These are phyloP conservation scores for Lacerta bilineata DNA, from an alignment of 2,797 vertebrate genomes.

Conservation along the genomic window DNA sequence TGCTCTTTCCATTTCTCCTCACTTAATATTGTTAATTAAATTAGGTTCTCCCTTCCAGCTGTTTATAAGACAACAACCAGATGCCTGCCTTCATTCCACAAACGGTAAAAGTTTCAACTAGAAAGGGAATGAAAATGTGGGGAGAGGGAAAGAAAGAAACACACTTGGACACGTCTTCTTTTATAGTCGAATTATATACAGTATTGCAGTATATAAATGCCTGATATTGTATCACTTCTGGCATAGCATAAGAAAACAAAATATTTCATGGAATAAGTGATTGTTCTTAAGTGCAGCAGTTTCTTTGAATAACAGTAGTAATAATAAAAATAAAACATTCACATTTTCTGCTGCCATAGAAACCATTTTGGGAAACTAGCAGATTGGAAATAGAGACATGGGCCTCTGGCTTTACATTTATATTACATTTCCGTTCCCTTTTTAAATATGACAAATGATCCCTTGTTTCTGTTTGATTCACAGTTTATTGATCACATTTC, in stretches of 20 bases:
- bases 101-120: conserved; percentile 46
- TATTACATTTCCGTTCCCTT: conserved; percentile 53
- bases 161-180: background rate
- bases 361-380: conserved; percentile 64
- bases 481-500: conserved; percentile 35
- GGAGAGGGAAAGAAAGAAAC: background rate
- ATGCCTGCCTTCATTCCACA: conserved; percentile 36
- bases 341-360: conserved; percentile 71
- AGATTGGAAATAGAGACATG: conserved; percentile 63
- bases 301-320: conserved; percentile 35
- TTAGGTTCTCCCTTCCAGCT: conserved; percentile 49
- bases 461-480: conserved; percentile 48
- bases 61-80: conserved; percentile 52
- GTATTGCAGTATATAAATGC: conserved; percentile 22
- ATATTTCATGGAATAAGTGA: conserved; percentile 60
- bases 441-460: conserved; percentile 57
- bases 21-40: conserved; percentile 62
- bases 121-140: conserved; percentile 16
- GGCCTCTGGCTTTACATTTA: conserved; percentile 59
- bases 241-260: conserved; percentile 57
- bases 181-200: conserved; percentile 17
- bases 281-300: conserved; percentile 65
- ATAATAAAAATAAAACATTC: background rate
- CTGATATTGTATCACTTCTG: conserved; percentile 49
- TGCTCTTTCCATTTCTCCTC: conserved; percentile 29